A percentile compares a stretch with the other conserved stretches of the same genome.
These are phyloP conservation scores for Drosophila diplacantha DNA, from an alignment of 2,888 invertebrate species.

Conservation along the genomic window DNA sequence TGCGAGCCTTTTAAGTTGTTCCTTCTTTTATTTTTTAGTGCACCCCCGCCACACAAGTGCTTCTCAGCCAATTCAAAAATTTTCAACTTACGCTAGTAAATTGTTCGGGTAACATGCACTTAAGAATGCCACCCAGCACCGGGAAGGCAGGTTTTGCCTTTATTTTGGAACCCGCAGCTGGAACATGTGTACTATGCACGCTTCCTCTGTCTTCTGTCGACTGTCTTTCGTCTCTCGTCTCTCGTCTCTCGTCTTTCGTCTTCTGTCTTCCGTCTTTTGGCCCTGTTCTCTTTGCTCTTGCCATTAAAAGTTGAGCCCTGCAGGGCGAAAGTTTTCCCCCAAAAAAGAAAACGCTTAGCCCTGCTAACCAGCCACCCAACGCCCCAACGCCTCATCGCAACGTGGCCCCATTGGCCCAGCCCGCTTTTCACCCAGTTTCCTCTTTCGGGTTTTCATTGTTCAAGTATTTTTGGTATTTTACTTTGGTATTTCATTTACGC, in stretches of 20 bases:
- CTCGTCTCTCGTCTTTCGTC: conserved; percentile 1
- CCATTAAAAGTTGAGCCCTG: conserved; percentile 70
- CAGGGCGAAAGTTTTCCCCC: conserved; percentile 48
- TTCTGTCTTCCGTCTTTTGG: neutral
- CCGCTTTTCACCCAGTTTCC: conserved; percentile 16
- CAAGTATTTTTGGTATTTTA: conserved; percentile 41
- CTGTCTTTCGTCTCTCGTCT: too few species aligned
- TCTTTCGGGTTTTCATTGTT: conserved; percentile 29
- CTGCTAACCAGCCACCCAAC: conserved; percentile 29
- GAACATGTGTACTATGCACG: conserved; percentile 64
- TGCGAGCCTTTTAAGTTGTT: conserved; percentile 37
- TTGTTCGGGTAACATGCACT: conserved; percentile 74
- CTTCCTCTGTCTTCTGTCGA: neutral
- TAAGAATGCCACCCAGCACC: conserved; percentile 48
- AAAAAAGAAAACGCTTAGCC: conserved; percentile 37
- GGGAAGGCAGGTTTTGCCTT: conserved; percentile 2
- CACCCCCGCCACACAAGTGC: neutral
- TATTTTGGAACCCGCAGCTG: conserved; percentile 60
- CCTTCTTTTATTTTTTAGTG: neutral
- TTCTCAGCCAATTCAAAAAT: conserved; percentile 69
- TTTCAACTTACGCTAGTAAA: conserved; percentile 70
- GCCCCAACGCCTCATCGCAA: too few species aligned
- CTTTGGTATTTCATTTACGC: conserved; percentile 34
- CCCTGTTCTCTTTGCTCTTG: conserved; percentile 47
- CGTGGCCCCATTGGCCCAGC: neutral